These are phyloP conservation scores for Cyprinus carpio DNA, from an alignment of 2,113 vertebrate species.

Conservation along the genomic window DNA sequence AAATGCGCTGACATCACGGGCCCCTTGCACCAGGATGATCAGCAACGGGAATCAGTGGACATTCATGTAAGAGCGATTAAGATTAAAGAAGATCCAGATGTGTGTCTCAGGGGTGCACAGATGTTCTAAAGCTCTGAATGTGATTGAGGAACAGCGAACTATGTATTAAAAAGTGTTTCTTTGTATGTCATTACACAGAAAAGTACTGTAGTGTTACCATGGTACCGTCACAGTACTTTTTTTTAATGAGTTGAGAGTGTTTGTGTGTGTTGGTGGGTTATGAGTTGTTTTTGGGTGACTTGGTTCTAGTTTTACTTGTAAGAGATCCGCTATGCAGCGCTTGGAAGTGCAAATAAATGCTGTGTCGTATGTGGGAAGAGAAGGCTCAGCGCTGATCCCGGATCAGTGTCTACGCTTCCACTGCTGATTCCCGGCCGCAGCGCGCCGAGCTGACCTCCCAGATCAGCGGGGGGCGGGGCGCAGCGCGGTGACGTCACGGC, in stretches of 20 bases:
- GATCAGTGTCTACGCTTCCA: neutral
- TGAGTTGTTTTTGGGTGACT: neutral
- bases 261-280: neutral
- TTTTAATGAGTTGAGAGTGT: neutral
- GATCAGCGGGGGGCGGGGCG: neutral
- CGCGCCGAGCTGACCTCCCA: neutral
- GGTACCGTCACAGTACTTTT: neutral
- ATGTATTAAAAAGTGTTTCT: neutral
- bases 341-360: slow-evolving; percentile 24
- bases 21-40: too few species aligned
- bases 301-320: neutral
- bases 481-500: neutral
- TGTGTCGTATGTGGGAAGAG: too few species aligned
- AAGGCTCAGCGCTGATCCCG: neutral
- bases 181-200: neutral
- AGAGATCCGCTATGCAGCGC: slow-evolving; percentile 23
- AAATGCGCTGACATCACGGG: too few species aligned
- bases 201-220: neutral
- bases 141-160: neutral
- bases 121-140: neutral
- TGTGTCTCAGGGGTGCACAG: neutral
- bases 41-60: too few species aligned
- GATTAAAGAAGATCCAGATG: neutral
- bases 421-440: neutral
- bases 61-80: neutral